Evolutionary conservation across 2,113 vertebrate genomes (phyloP).

Genomic region (Oceanites oceanicus): DNA sequence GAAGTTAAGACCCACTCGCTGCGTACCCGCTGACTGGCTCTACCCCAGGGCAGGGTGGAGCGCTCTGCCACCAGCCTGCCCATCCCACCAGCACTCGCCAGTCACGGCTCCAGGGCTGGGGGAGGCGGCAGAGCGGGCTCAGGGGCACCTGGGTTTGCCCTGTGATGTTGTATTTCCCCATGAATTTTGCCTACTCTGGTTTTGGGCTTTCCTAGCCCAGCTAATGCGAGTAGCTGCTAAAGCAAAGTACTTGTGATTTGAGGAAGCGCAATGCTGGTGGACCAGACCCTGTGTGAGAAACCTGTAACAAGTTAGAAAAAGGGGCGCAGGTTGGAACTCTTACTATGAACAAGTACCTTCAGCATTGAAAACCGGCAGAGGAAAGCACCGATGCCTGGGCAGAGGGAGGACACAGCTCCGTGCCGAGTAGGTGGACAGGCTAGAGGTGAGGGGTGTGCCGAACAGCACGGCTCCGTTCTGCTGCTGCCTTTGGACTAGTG

Average conservation of each 20-base stretch:
- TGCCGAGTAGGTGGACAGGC: fast-evolving
- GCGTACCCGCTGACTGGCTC: fast-evolving
- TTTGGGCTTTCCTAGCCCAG: neutral
- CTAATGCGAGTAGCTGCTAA: neutral
- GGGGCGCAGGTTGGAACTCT: fast-evolving
- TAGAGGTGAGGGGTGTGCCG: fast-evolving
- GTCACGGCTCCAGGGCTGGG: fast-evolving
- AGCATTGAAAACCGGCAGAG: neutral
- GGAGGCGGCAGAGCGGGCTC: fast-evolving
- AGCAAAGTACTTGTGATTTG: neutral
- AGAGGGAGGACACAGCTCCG: fast-evolving
- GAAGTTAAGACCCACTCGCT: too few relatives aligned
- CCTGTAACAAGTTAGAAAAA: neutral
- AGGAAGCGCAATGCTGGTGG: neutral
- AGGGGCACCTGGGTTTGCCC: too few relatives aligned
- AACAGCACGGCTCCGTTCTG: too few relatives aligned
- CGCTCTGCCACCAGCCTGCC: fast-evolving
- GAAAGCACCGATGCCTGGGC: fast-evolving
- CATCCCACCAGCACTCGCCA: fast-evolving
- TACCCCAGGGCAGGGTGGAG: fast-evolving
- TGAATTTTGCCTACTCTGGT: too few relatives aligned
- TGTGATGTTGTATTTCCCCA: fast-evolving
- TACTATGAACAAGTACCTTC: fast-evolving
- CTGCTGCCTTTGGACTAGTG: too few relatives aligned
- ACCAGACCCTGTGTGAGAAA: neutral